Base-by-base conservation (phyloP, 30 jellyfish, hydroid and myxozoan genomes). In the Pelagia noctiluca region DNA sequence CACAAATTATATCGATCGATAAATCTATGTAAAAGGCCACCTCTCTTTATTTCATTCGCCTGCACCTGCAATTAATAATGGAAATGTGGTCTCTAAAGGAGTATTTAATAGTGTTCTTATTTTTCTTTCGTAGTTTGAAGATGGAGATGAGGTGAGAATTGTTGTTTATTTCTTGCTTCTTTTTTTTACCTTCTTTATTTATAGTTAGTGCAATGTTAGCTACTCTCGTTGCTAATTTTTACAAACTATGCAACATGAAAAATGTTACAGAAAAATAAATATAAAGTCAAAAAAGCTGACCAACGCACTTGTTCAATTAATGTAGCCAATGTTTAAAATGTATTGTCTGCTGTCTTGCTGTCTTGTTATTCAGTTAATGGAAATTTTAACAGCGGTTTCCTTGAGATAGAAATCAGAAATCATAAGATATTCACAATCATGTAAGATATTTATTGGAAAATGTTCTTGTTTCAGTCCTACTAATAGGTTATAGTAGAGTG, bases 81-180 rank as follows among this genome's bases (percentile, higher is more conserved):
- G 8, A 5, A 42, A 42, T 16, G 16, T 42, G 12, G 16, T 42
- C 57, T 42, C 8, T 8, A 16, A 42, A 5, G 16, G 57, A 5
- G 8, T 42, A 42, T 42, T 5, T 5, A 42, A 42, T 42, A 42
- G 16, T 42, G 4, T 19, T 24, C 24, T 5, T 63, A 23, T 73
- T 21, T 46, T 48, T 47, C 18, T n/a, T 12, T 30, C 35, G 3
- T 50, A 73, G 85, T 73, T 46, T 29, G 85, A 73, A 2, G 83
- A 70, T 67, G 85, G 57, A 26, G 85, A 73, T 52, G 85, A 73
- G 85, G 85, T 73, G 8, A 1, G 71, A 5, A 5, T 31, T 64
- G 22, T 7, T 31, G 38, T 13, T 63, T 21, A 1, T 24, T 28
- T 63, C 19, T 63, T 63, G 31, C 16, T 1, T 19, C 24, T 63